A percentile compares a stretch with the other conserved stretches of the same genome.
Evolutionary conservation across 2,888 invertebrate genomes (phyloP).

Genomic region (Nasonovia ribisnigri): DNA sequence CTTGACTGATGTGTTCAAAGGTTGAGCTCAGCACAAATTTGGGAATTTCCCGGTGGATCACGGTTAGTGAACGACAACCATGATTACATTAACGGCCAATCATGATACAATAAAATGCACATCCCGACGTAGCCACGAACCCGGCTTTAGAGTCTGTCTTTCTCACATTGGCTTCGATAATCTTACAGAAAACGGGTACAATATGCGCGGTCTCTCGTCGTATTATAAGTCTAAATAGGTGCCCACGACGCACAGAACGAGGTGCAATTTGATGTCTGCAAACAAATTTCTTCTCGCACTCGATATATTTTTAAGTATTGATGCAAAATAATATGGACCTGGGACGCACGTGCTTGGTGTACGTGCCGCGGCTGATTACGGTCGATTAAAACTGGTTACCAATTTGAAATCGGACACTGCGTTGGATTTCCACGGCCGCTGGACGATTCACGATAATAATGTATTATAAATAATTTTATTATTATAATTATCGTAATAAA

Average conservation of each 20-base stretch:
- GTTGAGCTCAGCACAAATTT: background rate
- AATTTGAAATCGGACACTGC: background rate
- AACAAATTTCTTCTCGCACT: background rate
- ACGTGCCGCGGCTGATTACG: background rate
- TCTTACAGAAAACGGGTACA: background rate
- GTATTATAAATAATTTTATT: background rate
- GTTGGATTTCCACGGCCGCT: background rate
- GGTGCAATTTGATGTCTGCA: background rate
- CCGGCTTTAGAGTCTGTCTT: too few species aligned
- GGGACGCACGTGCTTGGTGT: background rate
- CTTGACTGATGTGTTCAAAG: background rate
- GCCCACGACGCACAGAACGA: background rate
- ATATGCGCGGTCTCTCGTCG: too few species aligned
- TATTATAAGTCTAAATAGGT: background rate
- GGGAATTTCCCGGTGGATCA: background rate
- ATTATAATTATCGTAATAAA: background rate
- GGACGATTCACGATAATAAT: background rate
- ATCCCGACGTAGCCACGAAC: background rate
- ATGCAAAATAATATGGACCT: background rate
- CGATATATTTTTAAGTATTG: background rate
- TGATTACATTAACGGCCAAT: background rate
- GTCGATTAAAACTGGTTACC: background rate
- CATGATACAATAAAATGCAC: background rate
- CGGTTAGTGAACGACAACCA: background rate
- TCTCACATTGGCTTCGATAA: background rate